Conservation (phyloP, 2,113 vertebrate species). For the Uria lomvia region DNA sequence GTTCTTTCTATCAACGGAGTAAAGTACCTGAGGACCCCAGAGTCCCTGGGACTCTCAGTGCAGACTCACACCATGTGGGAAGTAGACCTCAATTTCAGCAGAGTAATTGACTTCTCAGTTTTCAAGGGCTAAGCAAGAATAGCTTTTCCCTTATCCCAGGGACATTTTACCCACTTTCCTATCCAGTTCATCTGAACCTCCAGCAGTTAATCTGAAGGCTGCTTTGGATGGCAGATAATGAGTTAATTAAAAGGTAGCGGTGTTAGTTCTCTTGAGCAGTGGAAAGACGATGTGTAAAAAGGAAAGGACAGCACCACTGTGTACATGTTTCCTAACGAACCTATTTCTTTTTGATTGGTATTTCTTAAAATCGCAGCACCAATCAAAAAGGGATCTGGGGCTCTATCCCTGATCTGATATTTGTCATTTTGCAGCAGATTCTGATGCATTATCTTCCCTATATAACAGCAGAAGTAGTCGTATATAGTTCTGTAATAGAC, state of each 20-base stretch:
- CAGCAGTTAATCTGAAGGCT: not conserved
- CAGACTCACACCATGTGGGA: rapidly evolving
- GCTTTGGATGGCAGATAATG: not conserved
- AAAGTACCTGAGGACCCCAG: not conserved
- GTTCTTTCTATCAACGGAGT: not conserved
- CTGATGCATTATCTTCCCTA: not conserved
- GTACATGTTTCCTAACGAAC: not conserved
- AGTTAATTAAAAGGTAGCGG: not conserved
- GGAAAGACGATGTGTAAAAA: not conserved
- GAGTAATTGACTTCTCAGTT: not conserved
- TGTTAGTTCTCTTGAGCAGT: not conserved
- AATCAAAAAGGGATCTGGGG: not conserved
- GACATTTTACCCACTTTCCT: not conserved
- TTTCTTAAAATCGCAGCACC: not conserved
- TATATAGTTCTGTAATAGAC: not conserved
- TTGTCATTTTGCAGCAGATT: not conserved
- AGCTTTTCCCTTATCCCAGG: not conserved
- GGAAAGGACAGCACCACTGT: not conserved
- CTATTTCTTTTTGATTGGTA: not conserved
- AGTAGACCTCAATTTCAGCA: not conserved
- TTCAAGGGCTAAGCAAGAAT: not conserved
- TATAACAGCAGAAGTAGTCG: not conserved
- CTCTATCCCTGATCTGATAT: not conserved
- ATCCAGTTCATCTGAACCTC: not conserved
- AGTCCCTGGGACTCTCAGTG: not conserved